Evolutionary conservation across 2,888 invertebrate genomes (phyloP), one percentile per base, ranked within the genome.

Genomic region (Mantis religiosa): DNA sequence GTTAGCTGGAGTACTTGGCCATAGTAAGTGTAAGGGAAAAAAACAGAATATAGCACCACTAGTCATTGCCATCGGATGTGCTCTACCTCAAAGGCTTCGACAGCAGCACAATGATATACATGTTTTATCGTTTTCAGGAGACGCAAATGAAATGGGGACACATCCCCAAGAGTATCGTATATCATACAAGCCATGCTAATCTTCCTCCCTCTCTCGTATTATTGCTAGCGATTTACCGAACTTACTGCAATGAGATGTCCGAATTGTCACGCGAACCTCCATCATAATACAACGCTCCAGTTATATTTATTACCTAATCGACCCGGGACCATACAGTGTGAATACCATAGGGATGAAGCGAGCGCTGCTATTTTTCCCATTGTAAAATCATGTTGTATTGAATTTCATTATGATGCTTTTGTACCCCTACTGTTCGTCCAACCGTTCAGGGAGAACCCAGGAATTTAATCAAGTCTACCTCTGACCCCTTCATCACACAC

Each of bases 301-400:
- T 71, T 71, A 71, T 71, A 71, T 71, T 71, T 71, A 71, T 71
- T 71, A 71, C 54, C 54, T 71, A 71, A 71, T 71, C 54, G 54
- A 71, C 54, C 54, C 54, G 54, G 54, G 54, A 25, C 54, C 54
- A 3, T 71, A 20, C 54, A 71, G 87, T 87, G 82, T 82, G 34
- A 82, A 87, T 81, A 28, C 28, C 41, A 86, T 71, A 8, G 30
- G 20, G 83, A 30, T 28, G 83, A 30, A 83, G 82, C 28, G 82
- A 30, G 28, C 71, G 47, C 20, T 54, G 84, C 83, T 88, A 88
- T 81, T 88, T 71, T 84, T 84, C 81, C 81, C 84, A 84, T n/a
- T 88, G 88, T 82, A 82, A 88, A 88, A 82, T 88, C 88, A 88
- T 85, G 85, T 84, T 71, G 71, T 83, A 89, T 47, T 86, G 89